phyloP scores from a whole-genome alignment of 2,888 invertebrate genomes.

The Glaucopsyche alexis region DNA sequence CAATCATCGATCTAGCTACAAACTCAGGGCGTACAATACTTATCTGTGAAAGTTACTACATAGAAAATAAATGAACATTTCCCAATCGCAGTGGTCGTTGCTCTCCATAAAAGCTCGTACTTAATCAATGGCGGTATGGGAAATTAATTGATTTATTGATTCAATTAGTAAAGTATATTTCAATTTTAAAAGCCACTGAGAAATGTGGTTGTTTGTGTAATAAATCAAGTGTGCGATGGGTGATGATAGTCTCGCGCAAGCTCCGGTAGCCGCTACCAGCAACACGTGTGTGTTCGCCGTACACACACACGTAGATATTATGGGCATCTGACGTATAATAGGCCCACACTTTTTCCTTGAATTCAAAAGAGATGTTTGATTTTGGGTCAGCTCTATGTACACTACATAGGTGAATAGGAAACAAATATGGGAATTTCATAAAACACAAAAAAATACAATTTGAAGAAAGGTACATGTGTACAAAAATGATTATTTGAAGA shows the following conservation, averaged over 20 bases:
- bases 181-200: slow-evolving; percentile 46
- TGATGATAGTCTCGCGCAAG: slow-evolving; percentile 63
- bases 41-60: background rate
- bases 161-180: slow-evolving; percentile 48
- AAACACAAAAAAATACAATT: too few relatives aligned
- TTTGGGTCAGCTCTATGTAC: too few relatives aligned
- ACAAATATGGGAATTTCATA: too few relatives aligned
- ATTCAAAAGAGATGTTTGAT: slow-evolving; percentile 46
- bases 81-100: slow-evolving; percentile 16
- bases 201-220: slow-evolving; percentile 58
- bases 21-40: background rate
- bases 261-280: slow-evolving; percentile 31
- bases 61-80: background rate
- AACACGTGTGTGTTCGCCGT: slow-evolving; percentile 42
- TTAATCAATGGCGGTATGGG: background rate
- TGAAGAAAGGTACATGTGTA: too few relatives aligned
- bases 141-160: slow-evolving; percentile 36
- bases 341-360: slow-evolving; percentile 50
- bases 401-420: too few relatives aligned
- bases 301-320: slow-evolving; percentile 38
- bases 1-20: too few relatives aligned
- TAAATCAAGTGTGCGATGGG: slow-evolving; percentile 70
- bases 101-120: background rate
- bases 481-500: too few relatives aligned
- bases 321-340: slow-evolving; percentile 16